Percentiles rank a stretch among this genome's conserved stretches.
These are phyloP conservation scores for Xyliphius kryptos DNA, from an alignment of 2,113 vertebrate genomes.

Conservation along the genomic window DNA sequence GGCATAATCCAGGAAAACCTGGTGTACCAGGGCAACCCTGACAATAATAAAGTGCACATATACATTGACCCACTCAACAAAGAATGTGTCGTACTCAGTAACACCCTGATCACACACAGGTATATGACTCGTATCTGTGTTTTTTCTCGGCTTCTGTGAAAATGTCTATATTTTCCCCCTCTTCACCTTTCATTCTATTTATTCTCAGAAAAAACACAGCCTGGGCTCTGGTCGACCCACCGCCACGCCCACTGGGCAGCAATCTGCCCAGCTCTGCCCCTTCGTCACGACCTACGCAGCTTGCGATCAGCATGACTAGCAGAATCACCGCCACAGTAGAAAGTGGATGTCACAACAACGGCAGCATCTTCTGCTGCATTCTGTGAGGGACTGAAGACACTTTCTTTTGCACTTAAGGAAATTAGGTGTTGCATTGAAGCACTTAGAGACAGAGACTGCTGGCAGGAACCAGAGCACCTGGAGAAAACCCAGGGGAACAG, in stretches of 20 bases:
- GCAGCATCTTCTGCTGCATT: conserved; percentile 78
- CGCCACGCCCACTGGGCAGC: conserved; percentile 67
- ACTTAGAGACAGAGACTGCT: too few species aligned
- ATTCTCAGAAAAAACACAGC: conserved; percentile 51
- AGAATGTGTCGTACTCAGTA: conserved; percentile 72
- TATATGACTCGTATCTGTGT: too few species aligned
- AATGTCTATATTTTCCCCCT: too few species aligned
- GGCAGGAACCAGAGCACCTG: too few species aligned
- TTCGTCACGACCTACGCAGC: conserved; percentile 53
- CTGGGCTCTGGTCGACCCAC: conserved; percentile 72
- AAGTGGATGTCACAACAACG: conserved; percentile 71
- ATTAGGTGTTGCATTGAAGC: too few species aligned
- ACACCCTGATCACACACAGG: conserved; percentile 69
- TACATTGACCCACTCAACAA: conserved; percentile 62
- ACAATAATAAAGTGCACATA: conserved; percentile 66
- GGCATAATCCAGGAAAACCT: conserved; percentile 79
- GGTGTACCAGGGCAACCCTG: conserved; percentile 75
- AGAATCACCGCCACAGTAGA: conserved; percentile 76
- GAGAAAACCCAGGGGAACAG: too few species aligned
- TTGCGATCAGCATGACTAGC: conserved; percentile 67
- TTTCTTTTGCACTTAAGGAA: too few species aligned
- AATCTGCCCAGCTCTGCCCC: conserved; percentile 56
- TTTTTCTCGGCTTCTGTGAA: neutral
- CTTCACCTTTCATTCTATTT: too few species aligned
- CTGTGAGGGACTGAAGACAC: too few species aligned